A percentile compares a stretch with the other conserved stretches of the same genome.
These are phyloP conservation scores for Plutella xylostella DNA, from an alignment of 2,888 invertebrate species.

Conservation along the genomic window DNA sequence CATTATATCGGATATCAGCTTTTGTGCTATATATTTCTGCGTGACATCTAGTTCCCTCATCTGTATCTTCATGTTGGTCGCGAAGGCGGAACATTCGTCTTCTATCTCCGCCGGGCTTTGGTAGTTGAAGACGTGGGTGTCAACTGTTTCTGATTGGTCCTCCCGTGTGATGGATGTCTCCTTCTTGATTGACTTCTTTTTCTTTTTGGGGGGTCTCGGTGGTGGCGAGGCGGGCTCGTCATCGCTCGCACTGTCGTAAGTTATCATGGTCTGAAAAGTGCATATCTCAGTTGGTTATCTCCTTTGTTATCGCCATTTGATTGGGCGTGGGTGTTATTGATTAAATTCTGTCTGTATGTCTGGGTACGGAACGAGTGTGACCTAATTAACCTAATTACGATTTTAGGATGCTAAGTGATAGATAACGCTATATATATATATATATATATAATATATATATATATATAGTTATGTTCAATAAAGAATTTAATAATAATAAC, in stretches of 20 bases:
- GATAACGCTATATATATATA: no score
- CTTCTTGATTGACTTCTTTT: not conserved
- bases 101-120: not conserved
- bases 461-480: no score
- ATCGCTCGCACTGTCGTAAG: not conserved
- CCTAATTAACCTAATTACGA: no score
- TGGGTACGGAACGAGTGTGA: no score
- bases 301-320: no score
- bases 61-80: conserved; percentile 11
- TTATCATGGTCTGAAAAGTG: no score
- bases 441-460: no score
- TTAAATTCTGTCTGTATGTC: no score
- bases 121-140: not conserved
- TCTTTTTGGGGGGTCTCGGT: not conserved
- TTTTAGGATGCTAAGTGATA: no score
- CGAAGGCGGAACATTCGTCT: conserved; percentile 11
- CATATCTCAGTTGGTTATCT: no score
- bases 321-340: no score
- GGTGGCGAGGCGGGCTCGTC: not conserved
- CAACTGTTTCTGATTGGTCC: not conserved
- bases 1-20: conserved; percentile 14
- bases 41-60: conserved; percentile 12
- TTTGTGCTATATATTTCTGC: conserved; percentile 15
- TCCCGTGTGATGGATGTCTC: not conserved
- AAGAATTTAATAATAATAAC: no score